These are phyloP conservation scores for Caenorhabditis zanzibari DNA, from an alignment of 2,888 invertebrate genomes.

Conservation along the genomic window DNA sequence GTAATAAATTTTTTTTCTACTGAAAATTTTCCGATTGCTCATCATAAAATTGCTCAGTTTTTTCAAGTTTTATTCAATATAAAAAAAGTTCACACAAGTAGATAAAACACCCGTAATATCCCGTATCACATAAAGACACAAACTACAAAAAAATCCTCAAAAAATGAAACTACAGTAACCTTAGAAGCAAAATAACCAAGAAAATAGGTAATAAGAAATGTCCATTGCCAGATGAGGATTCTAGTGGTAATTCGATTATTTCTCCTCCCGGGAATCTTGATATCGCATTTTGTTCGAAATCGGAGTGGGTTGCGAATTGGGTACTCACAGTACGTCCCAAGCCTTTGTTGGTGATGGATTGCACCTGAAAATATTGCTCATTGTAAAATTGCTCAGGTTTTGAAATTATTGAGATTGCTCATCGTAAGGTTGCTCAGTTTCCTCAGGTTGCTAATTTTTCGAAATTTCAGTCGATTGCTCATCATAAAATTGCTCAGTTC, in stretches of 20 bases:
- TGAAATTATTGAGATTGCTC: neutral
- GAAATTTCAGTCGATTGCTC: no score
- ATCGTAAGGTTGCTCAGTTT: no score
- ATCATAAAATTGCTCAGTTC: no score
- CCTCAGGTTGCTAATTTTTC: no score
- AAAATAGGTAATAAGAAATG: neutral
- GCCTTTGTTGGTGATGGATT: conserved; percentile 71
- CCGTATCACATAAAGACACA: conserved; percentile 8
- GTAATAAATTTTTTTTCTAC: no score
- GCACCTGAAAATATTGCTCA: conserved; percentile 63
- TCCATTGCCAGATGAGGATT: conserved; percentile 46
- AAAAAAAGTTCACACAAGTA: conserved; percentile 52
- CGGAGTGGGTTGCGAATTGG: conserved; percentile 67
- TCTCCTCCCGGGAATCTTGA: conserved; percentile 72
- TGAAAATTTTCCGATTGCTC: no score
- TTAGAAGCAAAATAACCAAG: conserved; percentile 9
- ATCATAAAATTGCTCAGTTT: no score
- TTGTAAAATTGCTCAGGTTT: neutral
- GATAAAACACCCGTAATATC: conserved; percentile 24
- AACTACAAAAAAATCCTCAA: neutral
- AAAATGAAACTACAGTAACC: conserved; percentile 18
- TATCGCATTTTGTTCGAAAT: conserved; percentile 64
- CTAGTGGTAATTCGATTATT: conserved; percentile 73
- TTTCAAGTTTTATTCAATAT: neutral
- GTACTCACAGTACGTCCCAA: conserved; percentile 65